Percentiles rank a stretch among this genome's conserved stretches.
phyloP scores from a whole-genome alignment of 2,888 invertebrate species.

The Andrena praecox region DNA sequence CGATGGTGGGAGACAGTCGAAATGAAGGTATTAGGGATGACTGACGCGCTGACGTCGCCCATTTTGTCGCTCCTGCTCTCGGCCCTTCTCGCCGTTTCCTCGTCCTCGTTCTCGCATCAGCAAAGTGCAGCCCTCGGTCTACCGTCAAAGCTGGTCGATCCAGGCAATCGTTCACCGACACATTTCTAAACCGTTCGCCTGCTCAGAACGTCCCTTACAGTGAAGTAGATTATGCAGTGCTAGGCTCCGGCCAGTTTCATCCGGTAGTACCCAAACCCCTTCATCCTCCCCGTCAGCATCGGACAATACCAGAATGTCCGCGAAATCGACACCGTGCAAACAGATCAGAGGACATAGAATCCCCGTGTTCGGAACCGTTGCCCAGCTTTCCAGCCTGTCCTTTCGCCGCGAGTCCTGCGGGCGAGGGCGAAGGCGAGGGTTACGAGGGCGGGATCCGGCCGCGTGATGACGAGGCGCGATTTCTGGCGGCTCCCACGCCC shows the following conservation, averaged over 20 bases:
- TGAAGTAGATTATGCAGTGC: no score
- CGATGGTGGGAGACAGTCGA: conserved; percentile 71
- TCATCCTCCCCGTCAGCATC: not conserved
- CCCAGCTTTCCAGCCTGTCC: conserved; percentile 28
- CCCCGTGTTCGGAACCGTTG: not conserved
- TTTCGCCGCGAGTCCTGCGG: conserved; percentile 51
- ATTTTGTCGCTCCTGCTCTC: conserved; percentile 68
- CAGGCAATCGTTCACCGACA: conserved; percentile 69
- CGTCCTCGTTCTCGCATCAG: conserved; percentile 67
- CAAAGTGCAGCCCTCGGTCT: conserved; percentile 54
- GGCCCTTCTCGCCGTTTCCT: conserved; percentile 52
- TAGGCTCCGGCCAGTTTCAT: no score
- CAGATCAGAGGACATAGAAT: not conserved
- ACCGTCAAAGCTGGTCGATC: conserved; percentile 75
- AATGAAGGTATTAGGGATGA: conserved; percentile 82
- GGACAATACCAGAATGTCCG: not conserved
- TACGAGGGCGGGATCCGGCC: conserved; percentile 46
- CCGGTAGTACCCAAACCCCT: no score
- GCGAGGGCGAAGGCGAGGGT: conserved; percentile 28
- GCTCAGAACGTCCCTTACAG: no score
- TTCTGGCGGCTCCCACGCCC: conserved; percentile 82
- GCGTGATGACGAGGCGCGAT: conserved; percentile 84
- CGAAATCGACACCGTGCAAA: not conserved
- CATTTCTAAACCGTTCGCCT: not conserved
- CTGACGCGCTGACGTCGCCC: conserved; percentile 81